Conservation (phyloP, 2,888 invertebrate genomes). For the Ormyrus pomaceus region DNA sequence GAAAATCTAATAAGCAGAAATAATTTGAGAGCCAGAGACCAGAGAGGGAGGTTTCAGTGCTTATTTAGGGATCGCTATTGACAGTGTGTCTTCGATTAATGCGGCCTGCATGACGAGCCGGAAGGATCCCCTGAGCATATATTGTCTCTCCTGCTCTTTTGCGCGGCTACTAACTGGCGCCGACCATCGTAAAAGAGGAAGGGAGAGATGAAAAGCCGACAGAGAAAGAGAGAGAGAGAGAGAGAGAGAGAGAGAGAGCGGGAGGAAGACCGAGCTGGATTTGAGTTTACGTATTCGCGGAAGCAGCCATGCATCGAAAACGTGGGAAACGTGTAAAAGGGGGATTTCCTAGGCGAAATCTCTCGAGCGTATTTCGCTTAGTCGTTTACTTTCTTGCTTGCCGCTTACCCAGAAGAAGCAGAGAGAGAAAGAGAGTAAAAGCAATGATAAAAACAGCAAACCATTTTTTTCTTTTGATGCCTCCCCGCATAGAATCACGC, state of each 20-base stretch:
- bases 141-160: slow-evolving; percentile 14
- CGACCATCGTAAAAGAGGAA: slow-evolving; percentile 14
- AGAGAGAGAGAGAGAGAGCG: slow-evolving; percentile 46
- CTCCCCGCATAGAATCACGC: too few species aligned
- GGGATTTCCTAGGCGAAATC: slow-evolving; percentile 60
- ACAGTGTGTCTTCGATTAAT: slow-evolving; percentile 15
- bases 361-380: slow-evolving; percentile 57
- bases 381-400: slow-evolving; percentile 56
- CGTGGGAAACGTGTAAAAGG: slow-evolving; percentile 60
- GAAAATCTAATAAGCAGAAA: too few species aligned
- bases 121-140: slow-evolving; percentile 11
- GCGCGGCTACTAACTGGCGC: background rate
- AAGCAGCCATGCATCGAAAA: slow-evolving; percentile 66
- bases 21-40: too few species aligned
- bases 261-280: slow-evolving; percentile 54
- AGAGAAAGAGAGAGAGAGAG: slow-evolving; percentile 54
- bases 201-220: slow-evolving; percentile 54
- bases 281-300: slow-evolving; percentile 59
- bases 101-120: background rate
- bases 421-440: background rate
- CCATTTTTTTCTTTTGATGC: slow-evolving; percentile 14
- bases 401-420: slow-evolving; percentile 38
- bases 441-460: slow-evolving; percentile 46
- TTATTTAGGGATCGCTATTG: too few species aligned
- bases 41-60: too few species aligned